phyloP scores from a whole-genome alignment of 2,888 invertebrate genomes.

The Microctonus hyperodae region DNA sequence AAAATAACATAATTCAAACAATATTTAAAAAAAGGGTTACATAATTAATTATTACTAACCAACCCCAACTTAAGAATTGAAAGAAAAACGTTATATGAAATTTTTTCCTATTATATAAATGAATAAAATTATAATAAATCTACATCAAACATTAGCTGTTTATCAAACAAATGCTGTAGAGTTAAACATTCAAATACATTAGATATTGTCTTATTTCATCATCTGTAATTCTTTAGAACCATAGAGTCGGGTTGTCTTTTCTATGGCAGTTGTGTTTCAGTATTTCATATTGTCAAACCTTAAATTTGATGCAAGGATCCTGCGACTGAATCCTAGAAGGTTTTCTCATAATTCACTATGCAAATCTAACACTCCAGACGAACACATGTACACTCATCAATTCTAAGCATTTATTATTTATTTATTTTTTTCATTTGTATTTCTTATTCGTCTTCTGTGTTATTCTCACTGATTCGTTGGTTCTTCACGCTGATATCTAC shows the following conservation, averaged over 20 bases:
- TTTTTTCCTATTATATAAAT: no score
- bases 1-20: no score
- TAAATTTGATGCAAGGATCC: not conserved
- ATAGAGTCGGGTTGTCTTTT: not conserved
- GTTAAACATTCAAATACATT: not conserved
- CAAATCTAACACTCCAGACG: not conserved
- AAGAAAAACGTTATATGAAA: no score
- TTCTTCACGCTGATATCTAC: constrained; percentile 41
- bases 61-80: no score
- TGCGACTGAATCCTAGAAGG: not conserved
- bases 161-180: not conserved
- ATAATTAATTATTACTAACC: no score
- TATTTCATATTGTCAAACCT: not conserved
- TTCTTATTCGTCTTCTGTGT: not conserved
- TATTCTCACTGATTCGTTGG: constrained; percentile 1
- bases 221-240: constrained; percentile 1
- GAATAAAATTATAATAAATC: no score
- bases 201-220: not conserved
- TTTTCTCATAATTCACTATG: constrained; percentile 2
- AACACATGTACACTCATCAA: constrained; percentile 1
- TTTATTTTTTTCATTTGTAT: not conserved
- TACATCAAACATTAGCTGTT: not conserved
- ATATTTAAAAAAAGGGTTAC: no score
- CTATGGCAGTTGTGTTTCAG: not conserved
- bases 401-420: no score